Conservation (phyloP, 1,140 invertebrate genomes). For the Gyrodactylus salaris region DNA sequence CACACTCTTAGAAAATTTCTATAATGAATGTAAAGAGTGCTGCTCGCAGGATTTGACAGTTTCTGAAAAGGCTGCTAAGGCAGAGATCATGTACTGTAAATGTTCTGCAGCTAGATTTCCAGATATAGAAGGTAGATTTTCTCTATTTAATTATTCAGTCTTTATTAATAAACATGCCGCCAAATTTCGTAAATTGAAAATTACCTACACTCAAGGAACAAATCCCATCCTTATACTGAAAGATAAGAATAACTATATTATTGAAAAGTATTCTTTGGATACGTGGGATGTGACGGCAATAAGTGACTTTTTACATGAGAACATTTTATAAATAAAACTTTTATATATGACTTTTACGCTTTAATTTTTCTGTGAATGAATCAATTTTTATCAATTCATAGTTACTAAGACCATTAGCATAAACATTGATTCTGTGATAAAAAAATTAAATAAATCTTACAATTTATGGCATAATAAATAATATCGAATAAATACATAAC, state of each 20-base stretch:
- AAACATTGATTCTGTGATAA: too few relatives aligned
- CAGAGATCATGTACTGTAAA: not conserved
- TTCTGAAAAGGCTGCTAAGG: not conserved
- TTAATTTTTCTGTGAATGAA: too few relatives aligned
- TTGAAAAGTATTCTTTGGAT: not conserved
- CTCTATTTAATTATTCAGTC: not conserved
- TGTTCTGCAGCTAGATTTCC: not conserved
- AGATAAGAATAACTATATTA: not conserved
- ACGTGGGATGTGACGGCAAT: not conserved
- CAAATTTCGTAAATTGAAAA: not conserved
- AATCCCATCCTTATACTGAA: not conserved
- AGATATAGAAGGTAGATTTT: not conserved
- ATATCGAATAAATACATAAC: too few relatives aligned
- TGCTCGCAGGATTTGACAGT: not conserved
- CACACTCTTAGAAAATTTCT: not conserved
- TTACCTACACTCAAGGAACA: not conserved
- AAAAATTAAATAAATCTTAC: too few relatives aligned
- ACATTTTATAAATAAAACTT: too few relatives aligned
- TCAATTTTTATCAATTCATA: too few relatives aligned
- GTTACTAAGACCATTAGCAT: too few relatives aligned
- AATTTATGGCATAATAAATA: too few relatives aligned
- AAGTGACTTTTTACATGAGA: not conserved
- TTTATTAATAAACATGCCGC: not conserved
- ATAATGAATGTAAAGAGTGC: not conserved
- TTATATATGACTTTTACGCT: too few relatives aligned